A percentile compares a stretch with the other conserved stretches of the same genome.
These are phyloP conservation scores for Cenopis cana DNA, from an alignment of 2,888 invertebrate genomes.

Conservation along the genomic window DNA sequence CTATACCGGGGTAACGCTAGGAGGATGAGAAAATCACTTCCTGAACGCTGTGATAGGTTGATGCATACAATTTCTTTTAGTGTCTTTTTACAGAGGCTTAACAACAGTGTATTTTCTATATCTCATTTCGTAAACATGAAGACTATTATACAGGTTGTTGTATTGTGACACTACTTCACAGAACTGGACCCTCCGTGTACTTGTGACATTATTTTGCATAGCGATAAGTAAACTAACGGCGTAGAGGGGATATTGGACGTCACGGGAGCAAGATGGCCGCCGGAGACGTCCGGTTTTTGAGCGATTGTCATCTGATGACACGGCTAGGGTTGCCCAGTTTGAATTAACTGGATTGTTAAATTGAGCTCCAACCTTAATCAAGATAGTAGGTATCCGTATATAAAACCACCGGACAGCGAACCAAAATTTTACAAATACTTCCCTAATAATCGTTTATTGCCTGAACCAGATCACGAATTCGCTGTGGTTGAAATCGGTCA, in stretches of 20 bases:
- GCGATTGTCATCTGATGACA: constrained; percentile 80
- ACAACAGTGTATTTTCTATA: background rate
- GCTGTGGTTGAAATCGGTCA: no score
- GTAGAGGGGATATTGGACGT: constrained; percentile 76
- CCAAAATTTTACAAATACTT: no score
- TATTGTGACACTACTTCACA: constrained; percentile 8
- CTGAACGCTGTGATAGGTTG: background rate
- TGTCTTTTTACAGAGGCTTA: background rate
- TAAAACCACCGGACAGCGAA: no score
- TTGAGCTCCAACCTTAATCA: no score
- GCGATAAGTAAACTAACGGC: constrained; percentile 38
- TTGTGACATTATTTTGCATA: constrained; percentile 31
- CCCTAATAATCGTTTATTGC: no score
- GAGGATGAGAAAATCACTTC: background rate
- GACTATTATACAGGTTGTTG: background rate
- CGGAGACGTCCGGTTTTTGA: constrained; percentile 73
- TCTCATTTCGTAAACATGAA: background rate
- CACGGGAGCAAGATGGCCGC: constrained; percentile 57
- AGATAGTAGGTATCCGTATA: no score
- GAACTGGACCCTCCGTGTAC: constrained; percentile 13
- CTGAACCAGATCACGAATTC: no score
- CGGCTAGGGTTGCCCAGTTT: constrained; percentile 60
- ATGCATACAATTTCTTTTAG: background rate
- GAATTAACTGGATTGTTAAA: background rate
- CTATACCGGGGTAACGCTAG: no score